A percentile compares a stretch with the other conserved stretches of the same genome.
Conservation (phyloP, 2,888 invertebrate genomes). For the Xestobium rufovillosum region DNA sequence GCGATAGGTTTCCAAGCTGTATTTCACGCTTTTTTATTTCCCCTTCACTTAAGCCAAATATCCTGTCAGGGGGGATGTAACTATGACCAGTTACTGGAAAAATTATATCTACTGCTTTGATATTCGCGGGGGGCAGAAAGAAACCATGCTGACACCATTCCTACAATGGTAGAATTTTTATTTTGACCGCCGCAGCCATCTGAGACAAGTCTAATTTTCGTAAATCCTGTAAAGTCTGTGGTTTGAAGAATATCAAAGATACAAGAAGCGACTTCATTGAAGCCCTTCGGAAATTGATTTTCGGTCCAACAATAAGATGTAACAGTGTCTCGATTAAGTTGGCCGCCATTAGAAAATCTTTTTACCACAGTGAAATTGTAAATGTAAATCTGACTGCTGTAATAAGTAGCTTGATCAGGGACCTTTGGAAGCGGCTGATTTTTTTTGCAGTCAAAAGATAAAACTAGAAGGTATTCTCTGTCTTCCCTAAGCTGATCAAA, state of each 20-base stretch:
- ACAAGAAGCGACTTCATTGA: slow-evolving; percentile 29
- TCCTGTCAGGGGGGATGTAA: too few species aligned
- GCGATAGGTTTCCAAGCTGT: too few species aligned
- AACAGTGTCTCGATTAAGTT: slow-evolving; percentile 22
- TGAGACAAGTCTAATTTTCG: slow-evolving; percentile 10
- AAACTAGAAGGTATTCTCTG: slow-evolving; percentile 16
- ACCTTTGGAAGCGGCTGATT: slow-evolving; percentile 29
- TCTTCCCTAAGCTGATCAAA: slow-evolving; percentile 20
- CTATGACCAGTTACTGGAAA: too few species aligned
- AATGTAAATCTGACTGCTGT: slow-evolving; percentile 27
- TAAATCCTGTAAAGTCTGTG: slow-evolving; percentile 5
- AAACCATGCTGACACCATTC: too few species aligned
- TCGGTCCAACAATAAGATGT: slow-evolving; percentile 29
- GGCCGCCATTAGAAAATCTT: slow-evolving; percentile 18
- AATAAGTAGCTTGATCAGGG: slow-evolving; percentile 31
- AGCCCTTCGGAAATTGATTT: slow-evolving; percentile 27
- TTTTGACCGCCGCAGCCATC: slow-evolving; percentile 15
- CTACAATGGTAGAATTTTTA: too few species aligned
- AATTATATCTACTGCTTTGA: too few species aligned
- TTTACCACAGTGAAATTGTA: slow-evolving; percentile 28
- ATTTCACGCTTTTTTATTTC: too few species aligned
- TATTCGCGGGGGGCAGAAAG: too few species aligned
- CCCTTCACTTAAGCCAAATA: too few species aligned
- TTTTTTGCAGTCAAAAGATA: slow-evolving; percentile 33
- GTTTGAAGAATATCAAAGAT: slow-evolving; percentile 21